These are phyloP conservation scores for Mongoloraphidia duomilia DNA, from an alignment of 2,888 invertebrate genomes.

Conservation along the genomic window DNA sequence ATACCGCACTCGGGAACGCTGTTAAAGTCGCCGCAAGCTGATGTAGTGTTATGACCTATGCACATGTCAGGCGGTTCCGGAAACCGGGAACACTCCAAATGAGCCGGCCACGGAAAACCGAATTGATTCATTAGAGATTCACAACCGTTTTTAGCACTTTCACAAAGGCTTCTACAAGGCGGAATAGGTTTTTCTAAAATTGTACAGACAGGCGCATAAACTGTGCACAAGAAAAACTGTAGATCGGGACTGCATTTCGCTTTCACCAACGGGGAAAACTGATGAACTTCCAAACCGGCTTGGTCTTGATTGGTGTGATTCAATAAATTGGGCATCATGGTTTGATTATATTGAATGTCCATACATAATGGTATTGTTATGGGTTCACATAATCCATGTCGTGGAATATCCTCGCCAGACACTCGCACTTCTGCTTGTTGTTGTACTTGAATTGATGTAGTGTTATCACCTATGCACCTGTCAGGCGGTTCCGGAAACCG, in stretches of 20 bases:
- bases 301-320: slow-evolving; percentile 89
- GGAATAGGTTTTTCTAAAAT: slow-evolving; percentile 78
- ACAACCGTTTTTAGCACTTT: slow-evolving; percentile 74
- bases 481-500: slow-evolving; percentile 78
- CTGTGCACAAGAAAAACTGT: slow-evolving; percentile 88
- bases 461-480: too few relatives aligned
- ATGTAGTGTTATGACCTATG: too few relatives aligned
- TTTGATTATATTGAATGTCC: slow-evolving; percentile 86
- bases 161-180: slow-evolving; percentile 80
- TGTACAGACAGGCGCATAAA: slow-evolving; percentile 93
- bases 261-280: slow-evolving; percentile 87
- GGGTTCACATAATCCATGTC: slow-evolving; percentile 80
- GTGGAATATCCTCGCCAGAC: too few relatives aligned
- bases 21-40: slow-evolving; percentile 79
- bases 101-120: slow-evolving; percentile 80
- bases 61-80: too few relatives aligned
- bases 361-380: slow-evolving; percentile 86
- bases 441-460: too few relatives aligned
- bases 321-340: slow-evolving; percentile 90
- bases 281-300: slow-evolving; percentile 83
- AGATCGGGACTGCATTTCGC: slow-evolving; percentile 87
- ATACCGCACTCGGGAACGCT: slow-evolving; percentile 76
- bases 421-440: too few relatives aligned
- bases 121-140: slow-evolving; percentile 73
- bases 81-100: slow-evolving; percentile 73